Conservation (phyloP, 2,113 vertebrate species). For the Leiothrix lutea region DNA sequence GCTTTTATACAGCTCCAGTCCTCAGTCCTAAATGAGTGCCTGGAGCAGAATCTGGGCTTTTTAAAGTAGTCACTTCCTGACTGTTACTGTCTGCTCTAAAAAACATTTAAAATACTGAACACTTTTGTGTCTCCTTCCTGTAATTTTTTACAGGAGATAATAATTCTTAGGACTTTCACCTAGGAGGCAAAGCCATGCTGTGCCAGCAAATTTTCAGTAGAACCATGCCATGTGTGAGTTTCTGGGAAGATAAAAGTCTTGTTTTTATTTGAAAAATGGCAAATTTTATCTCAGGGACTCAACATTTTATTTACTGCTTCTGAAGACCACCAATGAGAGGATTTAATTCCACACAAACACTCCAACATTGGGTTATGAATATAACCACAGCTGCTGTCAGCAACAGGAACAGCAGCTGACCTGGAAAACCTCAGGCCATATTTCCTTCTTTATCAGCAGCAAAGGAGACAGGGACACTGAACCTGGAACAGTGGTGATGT, state of each 20-base stretch:
- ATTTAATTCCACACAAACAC: neutral
- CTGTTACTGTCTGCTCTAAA: neutral
- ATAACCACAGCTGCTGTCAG: neutral
- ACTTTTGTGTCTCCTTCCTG: neutral
- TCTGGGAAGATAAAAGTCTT: neutral
- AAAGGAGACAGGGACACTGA: neutral
- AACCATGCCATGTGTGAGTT: neutral
- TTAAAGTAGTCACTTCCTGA: neutral
- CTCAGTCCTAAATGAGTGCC: neutral
- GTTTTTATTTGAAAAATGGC: neutral
- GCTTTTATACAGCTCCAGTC: neutral
- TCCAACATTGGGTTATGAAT: neutral
- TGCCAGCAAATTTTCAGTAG: neutral
- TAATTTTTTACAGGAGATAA: neutral
- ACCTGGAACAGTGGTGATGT: accelerated
- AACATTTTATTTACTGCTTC: neutral
- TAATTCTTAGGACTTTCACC: neutral
- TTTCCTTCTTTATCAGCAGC: neutral
- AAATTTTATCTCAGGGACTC: neutral
- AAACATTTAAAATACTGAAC: neutral
- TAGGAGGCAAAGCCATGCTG: neutral
- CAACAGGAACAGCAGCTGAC: neutral
- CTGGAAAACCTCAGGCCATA: neutral
- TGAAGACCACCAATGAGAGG: neutral
- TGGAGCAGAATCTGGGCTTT: neutral